Percentiles rank a stretch among this genome's conserved stretches.
Evolutionary conservation across 2,888 invertebrate genomes (phyloP).

Genomic region (Cheilosia variabilis): DNA sequence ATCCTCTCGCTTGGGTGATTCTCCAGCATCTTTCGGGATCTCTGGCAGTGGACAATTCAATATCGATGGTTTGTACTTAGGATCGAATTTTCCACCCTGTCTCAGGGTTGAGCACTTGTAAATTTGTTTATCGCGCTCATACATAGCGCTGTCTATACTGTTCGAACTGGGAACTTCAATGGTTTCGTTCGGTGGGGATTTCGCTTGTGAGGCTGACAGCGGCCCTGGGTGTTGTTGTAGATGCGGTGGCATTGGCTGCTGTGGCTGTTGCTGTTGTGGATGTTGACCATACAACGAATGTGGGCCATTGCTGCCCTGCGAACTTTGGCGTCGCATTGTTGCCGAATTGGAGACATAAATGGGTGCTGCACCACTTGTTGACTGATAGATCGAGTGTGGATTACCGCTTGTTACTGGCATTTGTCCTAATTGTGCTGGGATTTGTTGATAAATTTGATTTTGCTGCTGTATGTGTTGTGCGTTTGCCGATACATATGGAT

Average conservation of each 20-base stretch:
- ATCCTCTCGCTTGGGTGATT: slow-evolving; percentile 80
- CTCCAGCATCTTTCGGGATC: slow-evolving; percentile 83
- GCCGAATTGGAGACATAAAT: slow-evolving; percentile 82
- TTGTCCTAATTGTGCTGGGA: slow-evolving; percentile 81
- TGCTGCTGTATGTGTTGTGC: slow-evolving; percentile 81
- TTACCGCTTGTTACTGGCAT: slow-evolving; percentile 80
- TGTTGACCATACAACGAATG: slow-evolving; percentile 73
- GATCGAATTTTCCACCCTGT: slow-evolving; percentile 84
- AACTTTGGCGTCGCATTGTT: slow-evolving; percentile 82
- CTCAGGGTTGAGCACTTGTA: slow-evolving; percentile 83
- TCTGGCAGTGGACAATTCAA: slow-evolving; percentile 84
- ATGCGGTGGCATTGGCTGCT: slow-evolving; percentile 75
- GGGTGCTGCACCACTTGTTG: slow-evolving; percentile 79
- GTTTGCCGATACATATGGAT: slow-evolving; percentile 81
- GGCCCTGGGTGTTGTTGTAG: slow-evolving; percentile 77
- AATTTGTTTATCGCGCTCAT: slow-evolving; percentile 83
- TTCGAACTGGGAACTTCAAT: slow-evolving; percentile 80
- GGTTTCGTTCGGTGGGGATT: slow-evolving; percentile 78
- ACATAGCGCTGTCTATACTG: slow-evolving; percentile 82
- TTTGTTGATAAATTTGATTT: slow-evolving; percentile 83
- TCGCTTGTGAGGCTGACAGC: slow-evolving; percentile 76
- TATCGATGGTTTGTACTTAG: slow-evolving; percentile 84
- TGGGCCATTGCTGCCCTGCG: slow-evolving; percentile 78
- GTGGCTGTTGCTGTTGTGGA: slow-evolving; percentile 80
- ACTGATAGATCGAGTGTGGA: slow-evolving; percentile 82